These are phyloP conservation scores for Hyperoplus lanceolatus DNA, from an alignment of 2,797 vertebrate species.

Conservation along the genomic window DNA sequence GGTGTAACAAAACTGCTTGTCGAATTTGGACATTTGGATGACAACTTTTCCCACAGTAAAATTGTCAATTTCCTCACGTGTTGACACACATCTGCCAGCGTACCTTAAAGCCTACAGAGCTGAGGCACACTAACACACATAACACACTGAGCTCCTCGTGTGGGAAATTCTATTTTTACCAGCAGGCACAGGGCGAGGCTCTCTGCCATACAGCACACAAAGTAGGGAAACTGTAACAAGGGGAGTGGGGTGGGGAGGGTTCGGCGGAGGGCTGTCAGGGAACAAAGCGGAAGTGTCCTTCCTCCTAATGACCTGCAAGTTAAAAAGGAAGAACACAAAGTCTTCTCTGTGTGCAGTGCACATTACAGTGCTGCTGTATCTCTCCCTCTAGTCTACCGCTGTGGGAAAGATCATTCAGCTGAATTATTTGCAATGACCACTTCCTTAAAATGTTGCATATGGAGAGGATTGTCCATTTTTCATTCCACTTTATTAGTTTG, in stretches of 20 bases:
- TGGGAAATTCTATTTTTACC: conserved; percentile 86
- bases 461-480: background rate
- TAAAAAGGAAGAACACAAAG: conserved; percentile 58
- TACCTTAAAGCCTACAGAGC: conserved; percentile 18
- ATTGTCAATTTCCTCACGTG: background rate
- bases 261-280: conserved; percentile 55
- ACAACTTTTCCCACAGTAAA: background rate
- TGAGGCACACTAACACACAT: conserved; percentile 69
- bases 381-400: background rate
- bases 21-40: background rate
- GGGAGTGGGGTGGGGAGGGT: conserved; percentile 61
- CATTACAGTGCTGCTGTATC: conserved; percentile 14
- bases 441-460: background rate
- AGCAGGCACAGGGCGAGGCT: conserved; percentile 79
- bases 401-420: background rate
- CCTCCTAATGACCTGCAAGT: conserved; percentile 76
- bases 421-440: background rate
- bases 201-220: conserved; percentile 74
- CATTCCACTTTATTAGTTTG: background rate
- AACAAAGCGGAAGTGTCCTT: conserved; percentile 81
- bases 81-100: conserved; percentile 28
- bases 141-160: conserved; percentile 59
- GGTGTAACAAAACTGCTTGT: background rate
- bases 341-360: conserved; percentile 46
- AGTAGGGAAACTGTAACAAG: conserved; percentile 79